Base-by-base conservation (phyloP, 2,888 invertebrate species). In the Listrodromus nycthemerus region DNA sequence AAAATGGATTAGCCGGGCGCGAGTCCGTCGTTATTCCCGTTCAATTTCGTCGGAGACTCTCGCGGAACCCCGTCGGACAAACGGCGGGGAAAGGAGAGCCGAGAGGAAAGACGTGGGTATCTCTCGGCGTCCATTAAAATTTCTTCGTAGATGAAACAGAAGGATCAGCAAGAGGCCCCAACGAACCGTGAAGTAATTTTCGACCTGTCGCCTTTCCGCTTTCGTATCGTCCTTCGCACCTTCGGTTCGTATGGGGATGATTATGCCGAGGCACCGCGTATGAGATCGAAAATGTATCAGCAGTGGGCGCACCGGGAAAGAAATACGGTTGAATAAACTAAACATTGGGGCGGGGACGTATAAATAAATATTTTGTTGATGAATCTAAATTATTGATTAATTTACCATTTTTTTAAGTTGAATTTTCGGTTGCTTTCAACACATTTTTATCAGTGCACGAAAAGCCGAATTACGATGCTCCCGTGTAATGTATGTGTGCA, bases 121-220 rank as follows among this genome's bases (percentile, higher is more conserved):
- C 41, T 45, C 41, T 16, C 41, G 41, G 24, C 45, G 61, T 45
- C 69, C 73, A 65, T 83, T 80, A 77, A 74, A 69, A 80, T 83
- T 80, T 83, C 83, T 77, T 77, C 24, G 24, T 61, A 41, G 41
- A 58, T 63, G 75, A 67, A 75, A 80, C 74, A 10, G 55, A 55
- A 50, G 67, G 33, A 66, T 16, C 4, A n/a, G 24, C 16, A 13
- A 21, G n/a, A 19, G 16, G 55, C n/a, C n/a, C 30, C 70, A 66
- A 65, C 80, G 76, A 65, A 69, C 76, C 79, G 83, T 73, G 80
- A 85, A 85, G 85, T 82, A 80, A 87, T 86, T 85, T 87, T 80
- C 85, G 70, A 84, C 75, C 86, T 86, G 86, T 86, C 86, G 73
- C 63, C 79, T 76, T 76, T 76, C 55, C 67, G 58, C 80, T 81